Percentiles rank a stretch among this genome's conserved stretches.
phyloP scores from a whole-genome alignment of 2,113 vertebrate species.

The Rhinogobius similis region DNA sequence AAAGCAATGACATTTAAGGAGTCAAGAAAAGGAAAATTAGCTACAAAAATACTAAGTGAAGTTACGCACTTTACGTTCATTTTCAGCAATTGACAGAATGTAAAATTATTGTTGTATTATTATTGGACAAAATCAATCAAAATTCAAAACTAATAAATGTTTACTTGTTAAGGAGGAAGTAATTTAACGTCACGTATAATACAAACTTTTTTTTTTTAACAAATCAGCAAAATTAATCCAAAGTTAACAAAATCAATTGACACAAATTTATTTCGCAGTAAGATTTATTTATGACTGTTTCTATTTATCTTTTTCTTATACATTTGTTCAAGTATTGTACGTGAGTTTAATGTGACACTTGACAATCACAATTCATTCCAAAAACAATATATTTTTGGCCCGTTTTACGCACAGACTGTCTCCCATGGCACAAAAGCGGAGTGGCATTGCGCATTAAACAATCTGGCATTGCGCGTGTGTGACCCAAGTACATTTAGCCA shows the following conservation, averaged over 20 bases:
- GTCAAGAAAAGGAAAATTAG: neutral
- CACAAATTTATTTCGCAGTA: neutral
- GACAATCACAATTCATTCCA: neutral
- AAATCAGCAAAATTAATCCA: neutral
- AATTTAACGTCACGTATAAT: neutral
- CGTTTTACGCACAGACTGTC: neutral
- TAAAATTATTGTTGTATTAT: neutral
- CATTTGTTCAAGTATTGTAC: neutral
- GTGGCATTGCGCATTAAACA: slow-evolving; percentile 2
- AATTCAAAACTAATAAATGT: too few species aligned
- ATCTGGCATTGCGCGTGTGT: slow-evolving; percentile 13
- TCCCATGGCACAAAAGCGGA: neutral
- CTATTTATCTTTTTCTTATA: neutral
- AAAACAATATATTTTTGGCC: neutral
- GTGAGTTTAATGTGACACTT: neutral
- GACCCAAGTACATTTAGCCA: slow-evolving; percentile 4
- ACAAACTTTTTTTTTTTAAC: neutral
- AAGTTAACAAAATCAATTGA: neutral
- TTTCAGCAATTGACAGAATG: neutral
- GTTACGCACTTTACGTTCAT: neutral
- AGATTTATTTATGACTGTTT: neutral
- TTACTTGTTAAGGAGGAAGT: neutral
- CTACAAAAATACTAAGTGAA: neutral
- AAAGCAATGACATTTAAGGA: neutral
- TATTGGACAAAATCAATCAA: neutral